These are phyloP conservation scores for Condylostylus longicornis DNA, from an alignment of 1,140 invertebrate genomes.

Conservation along the genomic window DNA sequence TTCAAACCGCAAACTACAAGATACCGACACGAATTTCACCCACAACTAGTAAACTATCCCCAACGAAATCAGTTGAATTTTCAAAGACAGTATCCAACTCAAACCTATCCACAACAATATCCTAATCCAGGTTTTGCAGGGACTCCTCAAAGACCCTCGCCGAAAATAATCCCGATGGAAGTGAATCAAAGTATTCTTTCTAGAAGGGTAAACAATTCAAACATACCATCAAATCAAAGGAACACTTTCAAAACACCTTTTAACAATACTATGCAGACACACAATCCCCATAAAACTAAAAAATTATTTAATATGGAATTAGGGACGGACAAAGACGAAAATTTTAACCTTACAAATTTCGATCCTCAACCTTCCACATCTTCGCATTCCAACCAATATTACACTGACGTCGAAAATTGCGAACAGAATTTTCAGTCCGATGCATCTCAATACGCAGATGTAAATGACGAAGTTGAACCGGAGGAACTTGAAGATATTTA, in stretches of 20 bases:
- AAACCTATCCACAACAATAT: background rate
- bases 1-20: no score
- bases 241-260: no score
- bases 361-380: no score
- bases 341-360: no score
- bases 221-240: no score
- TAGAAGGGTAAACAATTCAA: no score
- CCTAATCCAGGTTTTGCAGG: background rate
- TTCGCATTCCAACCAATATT: background rate
- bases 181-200: background rate
- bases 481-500: no score
- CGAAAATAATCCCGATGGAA: background rate
- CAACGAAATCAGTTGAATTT: background rate
- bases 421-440: background rate
- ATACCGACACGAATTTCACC: no score
- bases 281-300: no score
- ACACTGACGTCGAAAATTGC: background rate
- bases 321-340: no score
- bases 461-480: background rate
- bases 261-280: no score
- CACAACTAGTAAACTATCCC: background rate
- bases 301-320: no score
- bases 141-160: background rate
- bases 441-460: background rate
- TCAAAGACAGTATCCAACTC: background rate